These are phyloP conservation scores for Edolisoma coerulescens DNA, from an alignment of 2,113 vertebrate species.

Conservation along the genomic window DNA sequence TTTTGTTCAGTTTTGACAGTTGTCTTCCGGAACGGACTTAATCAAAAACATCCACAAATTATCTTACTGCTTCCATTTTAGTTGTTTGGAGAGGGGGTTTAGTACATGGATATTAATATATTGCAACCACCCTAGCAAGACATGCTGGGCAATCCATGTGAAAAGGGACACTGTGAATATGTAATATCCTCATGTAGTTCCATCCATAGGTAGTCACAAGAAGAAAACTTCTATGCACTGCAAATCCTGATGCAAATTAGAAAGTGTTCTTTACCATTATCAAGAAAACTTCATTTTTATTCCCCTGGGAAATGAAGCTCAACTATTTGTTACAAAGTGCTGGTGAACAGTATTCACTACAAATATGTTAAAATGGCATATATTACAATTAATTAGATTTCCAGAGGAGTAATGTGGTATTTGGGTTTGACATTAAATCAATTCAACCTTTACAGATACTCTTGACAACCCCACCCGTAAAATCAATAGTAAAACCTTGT, in stretches of 20 bases:
- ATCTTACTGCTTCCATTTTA: neutral
- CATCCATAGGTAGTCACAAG: neutral
- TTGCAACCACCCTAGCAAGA: neutral
- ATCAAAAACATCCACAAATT: neutral
- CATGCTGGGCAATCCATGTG: neutral
- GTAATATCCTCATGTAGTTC: neutral
- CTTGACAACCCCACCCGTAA: neutral
- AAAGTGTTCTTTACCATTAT: neutral
- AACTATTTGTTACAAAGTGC: neutral
- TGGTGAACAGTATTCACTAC: conserved; percentile 17
- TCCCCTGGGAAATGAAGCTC: neutral
- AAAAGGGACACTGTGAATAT: neutral
- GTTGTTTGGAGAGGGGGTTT: neutral
- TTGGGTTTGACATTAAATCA: conserved; percentile 73
- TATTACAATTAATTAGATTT: conserved; percentile 75
- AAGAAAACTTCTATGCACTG: neutral
- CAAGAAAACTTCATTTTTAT: neutral
- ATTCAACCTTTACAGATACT: conserved; percentile 65
- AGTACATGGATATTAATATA: neutral
- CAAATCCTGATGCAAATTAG: neutral
- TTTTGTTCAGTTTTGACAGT: neutral
- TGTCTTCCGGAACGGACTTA: neutral
- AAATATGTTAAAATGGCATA: conserved; percentile 52
- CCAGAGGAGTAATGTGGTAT: conserved; percentile 60
- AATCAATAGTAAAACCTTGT: conserved; percentile 70